Conservation (phyloP, 2,888 invertebrate genomes). For the Dolomedes plantarius region DNA sequence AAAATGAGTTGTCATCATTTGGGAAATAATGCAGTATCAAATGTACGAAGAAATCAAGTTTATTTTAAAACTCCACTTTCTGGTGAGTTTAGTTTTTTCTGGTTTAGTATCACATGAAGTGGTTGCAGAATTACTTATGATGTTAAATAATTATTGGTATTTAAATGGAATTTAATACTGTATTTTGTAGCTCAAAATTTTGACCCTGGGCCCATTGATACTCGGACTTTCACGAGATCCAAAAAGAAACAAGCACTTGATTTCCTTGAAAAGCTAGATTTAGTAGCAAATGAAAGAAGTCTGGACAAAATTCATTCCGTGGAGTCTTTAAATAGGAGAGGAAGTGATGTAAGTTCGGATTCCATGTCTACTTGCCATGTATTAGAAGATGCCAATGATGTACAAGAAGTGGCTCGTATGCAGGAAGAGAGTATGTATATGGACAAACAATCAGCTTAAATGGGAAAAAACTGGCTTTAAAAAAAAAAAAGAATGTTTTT, state of each 20-base stretch:
- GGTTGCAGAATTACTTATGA: too few species aligned
- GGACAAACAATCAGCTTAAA: too few species aligned
- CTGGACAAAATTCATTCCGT: not conserved
- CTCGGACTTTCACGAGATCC: slow-evolving; percentile 77
- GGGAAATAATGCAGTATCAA: slow-evolving; percentile 39
- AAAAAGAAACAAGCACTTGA: slow-evolving; percentile 74
- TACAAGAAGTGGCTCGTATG: slow-evolving; percentile 77
- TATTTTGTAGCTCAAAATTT: slow-evolving; percentile 36
- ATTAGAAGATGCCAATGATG: slow-evolving; percentile 76
- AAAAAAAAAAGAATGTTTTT: too few species aligned
- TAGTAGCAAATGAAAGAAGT: slow-evolving; percentile 24
- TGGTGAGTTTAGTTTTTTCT: slow-evolving; percentile 17
- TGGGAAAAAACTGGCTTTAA: too few species aligned
- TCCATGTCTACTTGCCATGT: slow-evolving; percentile 58
- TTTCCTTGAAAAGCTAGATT: slow-evolving; percentile 38
- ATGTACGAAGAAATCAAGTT: slow-evolving; percentile 37
- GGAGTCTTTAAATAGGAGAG: slow-evolving; percentile 24
- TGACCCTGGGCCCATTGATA: slow-evolving; percentile 74
- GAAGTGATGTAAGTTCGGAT: slow-evolving; percentile 58
- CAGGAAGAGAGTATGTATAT: slow-evolving; percentile 77
- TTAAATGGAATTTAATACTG: too few species aligned
- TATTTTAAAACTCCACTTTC: slow-evolving; percentile 36
- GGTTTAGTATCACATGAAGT: too few species aligned
- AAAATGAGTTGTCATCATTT: slow-evolving; percentile 20
- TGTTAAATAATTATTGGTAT: too few species aligned